Evolutionary conservation across 2,888 invertebrate species (phyloP).

Genomic region (Trypoxylon attenuatum): DNA sequence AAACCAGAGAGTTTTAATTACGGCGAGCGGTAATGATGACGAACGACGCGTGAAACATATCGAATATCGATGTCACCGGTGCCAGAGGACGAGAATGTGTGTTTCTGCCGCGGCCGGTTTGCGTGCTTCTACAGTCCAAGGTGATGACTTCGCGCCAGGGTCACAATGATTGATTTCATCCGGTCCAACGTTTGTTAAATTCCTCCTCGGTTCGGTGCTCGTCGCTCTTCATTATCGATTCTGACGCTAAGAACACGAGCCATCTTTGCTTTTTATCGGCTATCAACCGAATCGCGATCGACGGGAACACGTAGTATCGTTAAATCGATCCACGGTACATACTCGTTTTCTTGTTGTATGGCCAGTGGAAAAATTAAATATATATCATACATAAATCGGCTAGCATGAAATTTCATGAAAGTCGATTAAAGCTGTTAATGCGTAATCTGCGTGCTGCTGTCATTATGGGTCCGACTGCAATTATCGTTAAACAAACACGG

Average conservation of each 20-base stretch:
- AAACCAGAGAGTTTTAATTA: conserved; percentile 44
- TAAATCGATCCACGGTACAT: not conserved
- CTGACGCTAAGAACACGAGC: no score
- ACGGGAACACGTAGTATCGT: no score
- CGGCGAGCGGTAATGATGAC: conserved; percentile 40
- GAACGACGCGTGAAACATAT: conserved; percentile 31
- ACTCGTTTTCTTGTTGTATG: no score
- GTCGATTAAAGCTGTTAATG: not conserved
- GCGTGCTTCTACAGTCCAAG: not conserved
- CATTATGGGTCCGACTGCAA: not conserved
- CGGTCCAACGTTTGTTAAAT: no score
- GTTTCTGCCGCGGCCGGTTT: not conserved
- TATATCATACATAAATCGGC: no score
- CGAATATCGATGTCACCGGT: conserved; percentile 23
- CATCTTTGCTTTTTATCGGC: no score
- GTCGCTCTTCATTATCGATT: no score
- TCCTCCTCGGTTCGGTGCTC: no score
- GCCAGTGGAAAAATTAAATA: no score
- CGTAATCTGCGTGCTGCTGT: no score
- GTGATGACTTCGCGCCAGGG: not conserved
- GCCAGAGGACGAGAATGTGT: not conserved
- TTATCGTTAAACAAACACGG: not conserved
- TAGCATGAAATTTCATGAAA: not conserved
- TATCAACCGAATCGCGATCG: no score
- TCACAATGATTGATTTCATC: no score